A percentile compares a stretch with the other conserved stretches of the same genome.
Conservation (phyloP, 1,140 invertebrate species). For the Lineus longissimus region DNA sequence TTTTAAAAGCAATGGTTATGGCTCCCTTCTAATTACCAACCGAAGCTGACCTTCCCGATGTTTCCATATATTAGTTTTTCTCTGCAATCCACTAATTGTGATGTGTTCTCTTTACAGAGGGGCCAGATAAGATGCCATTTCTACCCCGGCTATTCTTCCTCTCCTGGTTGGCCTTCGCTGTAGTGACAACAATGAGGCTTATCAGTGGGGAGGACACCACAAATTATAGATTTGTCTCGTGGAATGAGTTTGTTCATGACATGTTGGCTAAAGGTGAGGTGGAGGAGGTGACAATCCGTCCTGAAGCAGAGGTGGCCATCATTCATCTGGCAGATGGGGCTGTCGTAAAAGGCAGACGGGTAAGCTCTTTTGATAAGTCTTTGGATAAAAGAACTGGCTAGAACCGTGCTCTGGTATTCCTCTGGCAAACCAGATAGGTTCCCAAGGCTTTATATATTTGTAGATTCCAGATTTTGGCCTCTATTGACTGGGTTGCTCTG, state of each 20-base stretch:
- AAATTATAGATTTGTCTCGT: constrained; percentile 64
- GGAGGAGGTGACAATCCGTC: constrained; percentile 77
- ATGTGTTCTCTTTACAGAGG: constrained; percentile 7
- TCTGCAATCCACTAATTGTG: too few species aligned
- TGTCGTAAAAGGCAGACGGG: constrained; percentile 75
- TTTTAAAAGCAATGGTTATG: too few species aligned
- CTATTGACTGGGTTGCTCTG: too few species aligned
- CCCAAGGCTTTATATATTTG: too few species aligned
- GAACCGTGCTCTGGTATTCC: too few species aligned
- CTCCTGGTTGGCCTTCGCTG: constrained; percentile 22
- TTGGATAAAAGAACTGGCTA: too few species aligned
- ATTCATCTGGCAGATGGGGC: constrained; percentile 82
- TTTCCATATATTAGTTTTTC: too few species aligned
- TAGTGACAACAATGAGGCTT: constrained; percentile 21
- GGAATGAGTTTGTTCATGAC: constrained; percentile 92
- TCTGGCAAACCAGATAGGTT: too few species aligned
- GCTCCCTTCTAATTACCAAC: too few species aligned
- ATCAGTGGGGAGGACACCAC: constrained; percentile 17
- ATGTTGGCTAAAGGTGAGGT: constrained; percentile 86
- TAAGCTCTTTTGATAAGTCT: too few species aligned
- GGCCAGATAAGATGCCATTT: constrained; percentile 20
- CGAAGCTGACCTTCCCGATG: too few species aligned
- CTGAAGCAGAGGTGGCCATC: constrained; percentile 76
- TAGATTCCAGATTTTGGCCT: too few species aligned
- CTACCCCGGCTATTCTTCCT: constrained; percentile 25